phyloP scores from a whole-genome alignment of 2,113 vertebrate genomes.

The Microtus richardsoni region DNA sequence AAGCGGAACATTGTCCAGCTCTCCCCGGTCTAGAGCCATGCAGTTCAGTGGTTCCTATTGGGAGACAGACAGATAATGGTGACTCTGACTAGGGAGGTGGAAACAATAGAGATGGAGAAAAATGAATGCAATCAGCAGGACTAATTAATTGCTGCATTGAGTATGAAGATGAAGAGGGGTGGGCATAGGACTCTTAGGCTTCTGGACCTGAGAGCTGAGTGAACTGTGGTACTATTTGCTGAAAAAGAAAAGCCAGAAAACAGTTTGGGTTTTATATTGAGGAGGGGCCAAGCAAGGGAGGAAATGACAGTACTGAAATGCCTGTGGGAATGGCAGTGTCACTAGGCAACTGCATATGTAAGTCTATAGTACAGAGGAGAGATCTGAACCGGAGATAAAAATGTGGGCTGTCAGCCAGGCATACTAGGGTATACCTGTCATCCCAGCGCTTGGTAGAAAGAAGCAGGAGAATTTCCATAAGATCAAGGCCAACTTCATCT shows the following conservation, averaged over 20 bases:
- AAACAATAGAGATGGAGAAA: background rate
- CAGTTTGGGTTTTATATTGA: background rate
- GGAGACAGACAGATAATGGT: background rate
- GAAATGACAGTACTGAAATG: constrained; percentile 14
- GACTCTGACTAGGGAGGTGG: background rate
- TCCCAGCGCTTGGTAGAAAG: background rate
- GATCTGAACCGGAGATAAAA: background rate
- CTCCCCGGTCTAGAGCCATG: background rate
- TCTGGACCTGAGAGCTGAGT: background rate
- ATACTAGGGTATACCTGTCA: background rate
- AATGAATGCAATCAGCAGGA: background rate
- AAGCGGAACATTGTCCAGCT: background rate
- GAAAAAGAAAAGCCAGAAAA: background rate
- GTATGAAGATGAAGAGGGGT: constrained; percentile 27
- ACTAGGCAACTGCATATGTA: background rate
- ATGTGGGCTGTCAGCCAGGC: background rate
- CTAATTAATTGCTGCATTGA: background rate
- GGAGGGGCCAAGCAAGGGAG: background rate
- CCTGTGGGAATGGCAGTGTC: background rate
- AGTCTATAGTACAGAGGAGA: background rate
- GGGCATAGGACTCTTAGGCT: background rate
- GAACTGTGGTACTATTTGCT: background rate
- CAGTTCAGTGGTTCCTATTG: background rate
- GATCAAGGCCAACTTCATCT: background rate
- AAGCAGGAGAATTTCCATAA: background rate